Conservation (phyloP, 2,888 invertebrate genomes). For the Baccha elongata region DNA sequence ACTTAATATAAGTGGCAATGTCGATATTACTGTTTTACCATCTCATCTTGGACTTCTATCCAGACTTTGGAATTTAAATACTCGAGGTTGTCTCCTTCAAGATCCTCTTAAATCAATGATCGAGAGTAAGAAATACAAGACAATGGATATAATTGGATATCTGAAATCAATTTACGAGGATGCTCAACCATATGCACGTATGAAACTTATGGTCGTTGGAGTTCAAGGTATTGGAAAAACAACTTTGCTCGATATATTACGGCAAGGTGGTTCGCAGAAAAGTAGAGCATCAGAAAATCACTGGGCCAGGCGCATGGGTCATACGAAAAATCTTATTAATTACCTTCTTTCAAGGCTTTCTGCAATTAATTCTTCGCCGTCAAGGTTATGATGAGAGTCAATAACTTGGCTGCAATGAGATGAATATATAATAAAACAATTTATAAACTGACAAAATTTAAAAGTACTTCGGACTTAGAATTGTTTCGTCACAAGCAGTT, state of each 20-base stretch:
- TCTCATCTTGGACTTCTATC: slow-evolving; percentile 97
- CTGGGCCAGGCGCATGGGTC: slow-evolving; percentile 98
- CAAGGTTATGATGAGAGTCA: no score
- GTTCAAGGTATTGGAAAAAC: slow-evolving; percentile 95
- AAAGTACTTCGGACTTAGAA: no score
- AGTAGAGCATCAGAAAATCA: slow-evolving; percentile 86
- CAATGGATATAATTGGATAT: slow-evolving; percentile 95
- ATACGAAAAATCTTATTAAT: slow-evolving; percentile 92
- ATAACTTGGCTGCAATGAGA: no score
- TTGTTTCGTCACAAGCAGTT: no score
- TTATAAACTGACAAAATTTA: no score
- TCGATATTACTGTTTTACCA: slow-evolving; percentile 93
- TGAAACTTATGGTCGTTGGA: slow-evolving; percentile 98
- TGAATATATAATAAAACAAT: no score
- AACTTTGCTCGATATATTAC: slow-evolving; percentile 92
- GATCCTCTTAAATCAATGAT: slow-evolving; percentile 96
- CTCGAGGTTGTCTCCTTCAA: slow-evolving; percentile 92
- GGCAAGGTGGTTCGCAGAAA: slow-evolving; percentile 92
- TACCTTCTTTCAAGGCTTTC: no score
- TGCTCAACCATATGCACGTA: slow-evolving; percentile 95
- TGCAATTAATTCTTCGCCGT: no score
- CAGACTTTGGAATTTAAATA: slow-evolving; percentile 97
- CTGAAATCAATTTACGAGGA: slow-evolving; percentile 94
- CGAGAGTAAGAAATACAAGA: slow-evolving; percentile 95
- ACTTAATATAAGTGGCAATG: slow-evolving; percentile 90